Base-by-base conservation (phyloP, 2,797 vertebrate genomes). In the Microctenopoma steveboyesi region DNA sequence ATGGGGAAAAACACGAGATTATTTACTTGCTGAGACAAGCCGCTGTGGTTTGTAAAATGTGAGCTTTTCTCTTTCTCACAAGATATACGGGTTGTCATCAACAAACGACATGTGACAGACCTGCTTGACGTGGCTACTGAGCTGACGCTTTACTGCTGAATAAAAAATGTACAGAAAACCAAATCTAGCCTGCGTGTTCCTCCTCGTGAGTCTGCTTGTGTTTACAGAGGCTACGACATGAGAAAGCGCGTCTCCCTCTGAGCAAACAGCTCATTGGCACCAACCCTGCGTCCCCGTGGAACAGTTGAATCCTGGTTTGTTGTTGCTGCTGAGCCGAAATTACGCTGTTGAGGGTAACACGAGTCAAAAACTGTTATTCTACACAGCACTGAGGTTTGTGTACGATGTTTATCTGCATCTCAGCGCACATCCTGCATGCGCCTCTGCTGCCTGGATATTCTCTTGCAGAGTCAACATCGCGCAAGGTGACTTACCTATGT, bases 261-360 rank as follows among this genome's bases (percentile, higher is more conserved):
- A 74, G 72, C 69, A 87, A 85, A 90, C 13, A 15, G 48, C 22
- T 54, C 50, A 62, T 25, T 53, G 42, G 25, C 54, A 54, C 84
- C 74, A 67, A 37, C 84, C 64, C 61, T 49, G 84, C 66, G 79
- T 84, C 84, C 85, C 84, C 15, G 1, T 14, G 8, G 56, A 52
- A 28, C 22, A 18, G 13, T 60, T 81, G 43, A 42, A 70, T 52
- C 28, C 53, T 39, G 46, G 0, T 5, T 35, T 33, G 48, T 55
- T 73, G 66, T 15, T 7, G 46, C 62, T 59, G 39, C 55, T 11
- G 33, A 3, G 60, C 51, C 49, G n/a, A 58, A 50, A 50, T 22
- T 4, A 27, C 40, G 7, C 43, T 13, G 4, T 33, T 45, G n/a
- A 58, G 14, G 12, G 57, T 69, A 27, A 11, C 30, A 46, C 4